Percentiles rank a stretch among this genome's conserved stretches.
These are phyloP conservation scores for Anhinga rufa DNA, from an alignment of 2,113 vertebrate genomes.

Conservation along the genomic window DNA sequence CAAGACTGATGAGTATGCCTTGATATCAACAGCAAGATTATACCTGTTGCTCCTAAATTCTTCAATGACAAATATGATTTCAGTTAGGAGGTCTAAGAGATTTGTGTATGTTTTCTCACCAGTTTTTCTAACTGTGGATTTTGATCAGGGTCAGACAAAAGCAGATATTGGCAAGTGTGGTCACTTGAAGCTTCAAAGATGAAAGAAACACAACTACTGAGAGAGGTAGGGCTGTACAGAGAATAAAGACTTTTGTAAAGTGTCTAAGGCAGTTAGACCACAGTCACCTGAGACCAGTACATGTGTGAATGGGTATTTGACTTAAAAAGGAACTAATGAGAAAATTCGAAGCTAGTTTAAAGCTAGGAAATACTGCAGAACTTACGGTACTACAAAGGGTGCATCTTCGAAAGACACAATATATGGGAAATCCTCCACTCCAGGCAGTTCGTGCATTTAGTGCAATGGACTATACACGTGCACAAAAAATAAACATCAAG, in stretches of 20 bases:
- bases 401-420: background rate
- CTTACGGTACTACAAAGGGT: background rate
- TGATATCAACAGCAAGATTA: background rate
- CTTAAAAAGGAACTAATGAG: background rate
- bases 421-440: conserved; percentile 27
- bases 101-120: fast-evolving
- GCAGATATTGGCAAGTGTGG: background rate
- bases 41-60: background rate
- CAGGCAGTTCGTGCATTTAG: conserved; percentile 23
- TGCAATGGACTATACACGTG: conserved; percentile 23
- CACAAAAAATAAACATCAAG: conserved; percentile 47
- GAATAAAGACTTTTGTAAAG: background rate
- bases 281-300: background rate
- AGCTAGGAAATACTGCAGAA: background rate
- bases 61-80: fast-evolving
- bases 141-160: background rate
- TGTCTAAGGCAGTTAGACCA: background rate
- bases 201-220: background rate
- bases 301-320: background rate
- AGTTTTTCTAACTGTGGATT: background rate
- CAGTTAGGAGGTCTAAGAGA: background rate
- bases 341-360: background rate
- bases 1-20: background rate
- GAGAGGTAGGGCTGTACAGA: background rate
- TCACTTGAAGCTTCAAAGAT: background rate